These are phyloP conservation scores for Gnatocerus cornutus DNA, from an alignment of 2,888 invertebrate species.

Conservation along the genomic window DNA sequence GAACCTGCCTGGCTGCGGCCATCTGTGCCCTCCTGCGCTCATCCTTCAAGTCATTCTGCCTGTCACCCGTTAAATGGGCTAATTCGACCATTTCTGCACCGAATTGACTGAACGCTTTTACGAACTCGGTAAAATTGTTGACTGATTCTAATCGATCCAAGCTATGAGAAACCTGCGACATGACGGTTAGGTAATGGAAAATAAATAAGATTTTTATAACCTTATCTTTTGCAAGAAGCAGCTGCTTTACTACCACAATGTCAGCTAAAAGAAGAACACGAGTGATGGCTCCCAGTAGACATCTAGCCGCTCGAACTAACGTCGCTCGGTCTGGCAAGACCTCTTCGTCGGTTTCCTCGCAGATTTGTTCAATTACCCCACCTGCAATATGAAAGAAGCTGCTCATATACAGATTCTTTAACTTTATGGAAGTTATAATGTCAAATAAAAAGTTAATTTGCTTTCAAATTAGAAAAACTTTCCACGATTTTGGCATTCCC, in stretches of 20 bases:
- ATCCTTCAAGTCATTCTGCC: slow-evolving; percentile 90
- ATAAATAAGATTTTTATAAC: slow-evolving; percentile 69
- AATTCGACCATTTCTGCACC: slow-evolving; percentile 99
- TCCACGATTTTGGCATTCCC: neutral
- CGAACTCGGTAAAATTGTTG: slow-evolving; percentile 96
- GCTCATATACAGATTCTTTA: too few species aligned
- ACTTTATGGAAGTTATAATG: too few species aligned
- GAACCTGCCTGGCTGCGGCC: slow-evolving; percentile 94
- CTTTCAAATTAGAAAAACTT: too few species aligned
- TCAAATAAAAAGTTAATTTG: too few species aligned
- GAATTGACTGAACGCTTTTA: slow-evolving; percentile 98
- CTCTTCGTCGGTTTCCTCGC: slow-evolving; percentile 82
- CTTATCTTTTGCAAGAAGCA: slow-evolving; percentile 96
- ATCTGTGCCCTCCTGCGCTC: slow-evolving; percentile 97
- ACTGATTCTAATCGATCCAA: slow-evolving; percentile 90
- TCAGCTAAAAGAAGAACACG: slow-evolving; percentile 96
- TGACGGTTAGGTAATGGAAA: slow-evolving; percentile 4
- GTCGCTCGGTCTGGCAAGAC: slow-evolving; percentile 76
- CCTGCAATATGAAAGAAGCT: slow-evolving; percentile 75
- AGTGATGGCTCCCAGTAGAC: slow-evolving; percentile 95
- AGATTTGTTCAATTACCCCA: slow-evolving; percentile 92
- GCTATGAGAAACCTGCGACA: slow-evolving; percentile 82
- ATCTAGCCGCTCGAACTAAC: slow-evolving; percentile 93
- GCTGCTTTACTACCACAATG: slow-evolving; percentile 97
- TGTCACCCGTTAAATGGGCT: slow-evolving; percentile 91